A percentile compares a stretch with the other conserved stretches of the same genome.
Conservation (phyloP, 2,113 vertebrate species). For the Pachycephala philippinensis region DNA sequence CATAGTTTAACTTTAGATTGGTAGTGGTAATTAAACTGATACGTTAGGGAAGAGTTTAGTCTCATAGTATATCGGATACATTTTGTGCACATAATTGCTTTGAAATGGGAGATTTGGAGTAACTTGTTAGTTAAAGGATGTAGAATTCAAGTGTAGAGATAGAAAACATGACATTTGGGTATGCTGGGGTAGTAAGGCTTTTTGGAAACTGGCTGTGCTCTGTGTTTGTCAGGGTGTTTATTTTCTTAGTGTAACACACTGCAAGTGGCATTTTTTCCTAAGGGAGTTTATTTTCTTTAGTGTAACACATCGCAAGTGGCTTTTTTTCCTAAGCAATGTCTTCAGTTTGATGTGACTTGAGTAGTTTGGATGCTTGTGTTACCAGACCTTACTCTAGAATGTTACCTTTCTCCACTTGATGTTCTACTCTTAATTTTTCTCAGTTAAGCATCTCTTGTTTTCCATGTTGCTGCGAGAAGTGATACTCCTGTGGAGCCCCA, state of each 20-base stretch:
- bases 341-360: neutral
- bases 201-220: neutral
- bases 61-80: accelerated
- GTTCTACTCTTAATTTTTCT: neutral
- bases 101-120: neutral
- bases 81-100: neutral
- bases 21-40: neutral
- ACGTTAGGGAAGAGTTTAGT: neutral
- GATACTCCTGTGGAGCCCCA: constrained; percentile 84
- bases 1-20: neutral
- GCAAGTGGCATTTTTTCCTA: neutral
- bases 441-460: neutral
- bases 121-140: neutral
- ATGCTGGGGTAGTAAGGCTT: neutral
- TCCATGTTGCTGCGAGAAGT: constrained; percentile 68
- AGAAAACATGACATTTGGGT: neutral
- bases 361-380: neutral
- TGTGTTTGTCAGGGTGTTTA: neutral
- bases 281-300: neutral
- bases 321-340: neutral
- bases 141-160: neutral
- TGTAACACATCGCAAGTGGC: neutral
- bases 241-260: neutral
- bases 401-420: neutral
- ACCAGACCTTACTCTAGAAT: neutral